Evolutionary conservation across 2,797 vertebrate species (phyloP).

Genomic region (Channa striata): DNA sequence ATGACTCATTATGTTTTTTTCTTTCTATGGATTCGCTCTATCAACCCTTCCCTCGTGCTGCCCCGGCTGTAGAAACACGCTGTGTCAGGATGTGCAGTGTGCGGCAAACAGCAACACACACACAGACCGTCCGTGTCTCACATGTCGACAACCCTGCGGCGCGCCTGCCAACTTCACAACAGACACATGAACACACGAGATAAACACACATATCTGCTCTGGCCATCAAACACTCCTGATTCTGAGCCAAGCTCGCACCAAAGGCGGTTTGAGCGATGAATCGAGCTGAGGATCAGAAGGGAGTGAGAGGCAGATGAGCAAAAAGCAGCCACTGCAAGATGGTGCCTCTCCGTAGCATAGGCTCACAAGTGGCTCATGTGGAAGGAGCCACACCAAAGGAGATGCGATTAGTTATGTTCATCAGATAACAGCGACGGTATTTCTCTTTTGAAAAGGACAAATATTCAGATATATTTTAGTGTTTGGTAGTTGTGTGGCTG

Average conservation of each 20-base stretch:
- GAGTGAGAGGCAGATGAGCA: slow-evolving; percentile 43
- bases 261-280: slow-evolving; percentile 63
- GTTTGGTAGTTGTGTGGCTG: neutral
- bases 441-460: slow-evolving; percentile 24
- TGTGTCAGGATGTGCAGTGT: slow-evolving; percentile 29
- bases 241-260: slow-evolving; percentile 61
- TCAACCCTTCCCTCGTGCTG: slow-evolving; percentile 46
- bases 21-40: slow-evolving; percentile 55
- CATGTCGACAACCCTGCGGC: slow-evolving; percentile 26
- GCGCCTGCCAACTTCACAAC: slow-evolving; percentile 31
- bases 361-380: slow-evolving; percentile 29
- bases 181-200: slow-evolving; percentile 23
- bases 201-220: slow-evolving; percentile 45
- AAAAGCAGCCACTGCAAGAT: slow-evolving; percentile 49
- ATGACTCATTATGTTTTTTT: slow-evolving; percentile 73
- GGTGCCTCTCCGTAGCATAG: slow-evolving; percentile 39
- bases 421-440: slow-evolving; percentile 30
- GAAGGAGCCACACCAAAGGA: slow-evolving; percentile 1
- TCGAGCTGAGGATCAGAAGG: slow-evolving; percentile 65
- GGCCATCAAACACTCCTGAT: slow-evolving; percentile 63
- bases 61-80: slow-evolving; percentile 32
- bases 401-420: slow-evolving; percentile 19
- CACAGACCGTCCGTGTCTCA: slow-evolving; percentile 21
- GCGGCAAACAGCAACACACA: slow-evolving; percentile 7
- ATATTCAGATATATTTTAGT: neutral